phyloP scores from a whole-genome alignment of 2,113 vertebrate genomes.

The Clinocottus analis region DNA sequence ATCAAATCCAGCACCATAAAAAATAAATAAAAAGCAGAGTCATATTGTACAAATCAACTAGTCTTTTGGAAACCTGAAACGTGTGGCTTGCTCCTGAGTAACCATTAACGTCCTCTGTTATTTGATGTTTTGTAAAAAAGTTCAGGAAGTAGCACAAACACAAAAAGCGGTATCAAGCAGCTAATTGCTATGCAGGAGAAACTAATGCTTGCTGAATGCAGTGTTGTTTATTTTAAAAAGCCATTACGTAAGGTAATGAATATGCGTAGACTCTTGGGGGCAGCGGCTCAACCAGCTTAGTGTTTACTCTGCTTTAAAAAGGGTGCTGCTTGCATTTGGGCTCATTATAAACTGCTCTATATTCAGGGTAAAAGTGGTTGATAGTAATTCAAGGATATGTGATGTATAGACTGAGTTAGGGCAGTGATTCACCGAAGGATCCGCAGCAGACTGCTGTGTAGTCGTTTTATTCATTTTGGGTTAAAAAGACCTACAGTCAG shows the following conservation, averaged over 20 bases:
- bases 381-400: constrained; percentile 57
- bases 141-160: constrained; percentile 8
- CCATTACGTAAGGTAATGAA: constrained; percentile 75
- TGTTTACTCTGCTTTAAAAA: constrained; percentile 67
- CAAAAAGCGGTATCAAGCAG: constrained; percentile 25
- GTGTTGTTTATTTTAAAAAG: constrained; percentile 69
- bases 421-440: constrained; percentile 33
- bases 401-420: constrained; percentile 52
- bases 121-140: constrained; percentile 27
- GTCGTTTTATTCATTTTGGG: constrained; percentile 20
- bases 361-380: constrained; percentile 59
- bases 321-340: constrained; percentile 52
- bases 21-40: not conserved
- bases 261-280: constrained; percentile 55
- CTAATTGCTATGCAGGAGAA: constrained; percentile 61
- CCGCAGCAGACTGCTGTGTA: not conserved
- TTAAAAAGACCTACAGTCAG: constrained; percentile 37
- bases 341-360: constrained; percentile 60
- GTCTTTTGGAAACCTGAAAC: constrained; percentile 14
- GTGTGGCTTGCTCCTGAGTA: not conserved
- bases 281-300: constrained; percentile 40
- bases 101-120: not conserved
- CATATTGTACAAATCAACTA: not conserved
- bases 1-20: not conserved
- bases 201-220: constrained; percentile 61